Percentiles rank a stretch among this genome's conserved stretches.
Evolutionary conservation across 1,140 invertebrate genomes (phyloP).

Genomic region (Drosophila saltans): DNA sequence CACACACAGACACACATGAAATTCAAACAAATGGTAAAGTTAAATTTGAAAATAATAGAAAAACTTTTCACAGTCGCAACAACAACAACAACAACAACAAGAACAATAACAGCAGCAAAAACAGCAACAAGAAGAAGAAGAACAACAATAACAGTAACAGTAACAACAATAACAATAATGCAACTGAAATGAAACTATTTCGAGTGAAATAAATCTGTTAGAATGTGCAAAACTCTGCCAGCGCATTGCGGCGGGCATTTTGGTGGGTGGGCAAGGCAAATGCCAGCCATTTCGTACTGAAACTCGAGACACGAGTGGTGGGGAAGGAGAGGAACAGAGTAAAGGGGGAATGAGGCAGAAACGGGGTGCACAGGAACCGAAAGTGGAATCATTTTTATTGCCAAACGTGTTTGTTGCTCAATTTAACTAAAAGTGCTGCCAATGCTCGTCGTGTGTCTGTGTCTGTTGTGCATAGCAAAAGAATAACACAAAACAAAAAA

Average conservation of each 20-base stretch:
- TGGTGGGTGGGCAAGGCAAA: neutral
- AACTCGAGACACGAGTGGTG: slow-evolving; percentile 1
- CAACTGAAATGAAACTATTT: slow-evolving; percentile 81
- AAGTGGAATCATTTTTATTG: slow-evolving; percentile 75
- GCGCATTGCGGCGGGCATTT: slow-evolving; percentile 75
- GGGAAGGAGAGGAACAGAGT: slow-evolving; percentile 9
- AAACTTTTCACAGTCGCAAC: slow-evolving; percentile 72
- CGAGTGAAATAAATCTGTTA: slow-evolving; percentile 81
- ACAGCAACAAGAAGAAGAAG: slow-evolving; percentile 41
- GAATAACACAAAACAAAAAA: slow-evolving; percentile 10
- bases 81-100: slow-evolving; percentile 43
- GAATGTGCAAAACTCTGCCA: slow-evolving; percentile 78
- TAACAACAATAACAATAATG: slow-evolving; percentile 79
- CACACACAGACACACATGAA: slow-evolving; percentile 54
- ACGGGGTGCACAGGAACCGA: slow-evolving; percentile 26
- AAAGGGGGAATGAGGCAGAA: neutral
- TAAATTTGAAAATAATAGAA: slow-evolving; percentile 82
- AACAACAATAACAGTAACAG: slow-evolving; percentile 43
- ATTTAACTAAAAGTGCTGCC: slow-evolving; percentile 80
- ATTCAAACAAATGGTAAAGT: slow-evolving; percentile 81
- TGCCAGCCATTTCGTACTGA: neutral
- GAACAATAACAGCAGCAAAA: slow-evolving; percentile 36
- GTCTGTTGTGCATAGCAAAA: slow-evolving; percentile 11
- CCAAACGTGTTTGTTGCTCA: slow-evolving; percentile 81
- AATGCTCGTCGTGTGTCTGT: slow-evolving; percentile 48